These are phyloP conservation scores for Umimayanthus kanabou DNA, from an alignment of 92 coral and sea anemone genomes.

Conservation along the genomic window DNA sequence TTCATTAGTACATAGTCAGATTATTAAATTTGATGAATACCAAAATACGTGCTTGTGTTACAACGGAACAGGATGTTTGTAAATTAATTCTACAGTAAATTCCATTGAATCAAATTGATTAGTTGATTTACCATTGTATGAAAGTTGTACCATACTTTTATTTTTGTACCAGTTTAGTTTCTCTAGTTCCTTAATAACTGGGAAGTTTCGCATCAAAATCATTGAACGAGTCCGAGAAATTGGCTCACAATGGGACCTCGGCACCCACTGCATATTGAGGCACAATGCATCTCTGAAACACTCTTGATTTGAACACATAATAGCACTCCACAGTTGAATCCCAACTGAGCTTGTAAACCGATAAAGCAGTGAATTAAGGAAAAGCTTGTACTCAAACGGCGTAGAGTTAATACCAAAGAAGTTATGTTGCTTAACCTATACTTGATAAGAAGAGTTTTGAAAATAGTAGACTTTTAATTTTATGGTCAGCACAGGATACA, in stretches of 20 bases:
- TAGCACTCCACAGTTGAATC: neutral
- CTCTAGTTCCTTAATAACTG: neutral
- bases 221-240: neutral
- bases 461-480: neutral
- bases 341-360: neutral
- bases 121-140: neutral
- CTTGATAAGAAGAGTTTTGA: neutral
- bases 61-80: neutral
- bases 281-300: neutral
- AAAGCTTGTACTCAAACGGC: neutral
- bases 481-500: neutral
- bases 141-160: neutral
- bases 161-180: neutral
- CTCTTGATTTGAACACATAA: neutral
- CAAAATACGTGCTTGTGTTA: neutral
- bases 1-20: neutral
- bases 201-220: too few relatives aligned
- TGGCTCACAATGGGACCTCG: neutral
- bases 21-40: slow-evolving; percentile 1
- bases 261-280: neutral
- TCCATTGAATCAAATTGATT: neutral
- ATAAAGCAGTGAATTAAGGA: neutral
- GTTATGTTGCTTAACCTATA: neutral
- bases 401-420: neutral
- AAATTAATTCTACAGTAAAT: neutral